Evolutionary conservation across 2,113 vertebrate genomes (phyloP), one percentile per base, ranked within the genome.

Genomic region (Apodemus sylvaticus): DNA sequence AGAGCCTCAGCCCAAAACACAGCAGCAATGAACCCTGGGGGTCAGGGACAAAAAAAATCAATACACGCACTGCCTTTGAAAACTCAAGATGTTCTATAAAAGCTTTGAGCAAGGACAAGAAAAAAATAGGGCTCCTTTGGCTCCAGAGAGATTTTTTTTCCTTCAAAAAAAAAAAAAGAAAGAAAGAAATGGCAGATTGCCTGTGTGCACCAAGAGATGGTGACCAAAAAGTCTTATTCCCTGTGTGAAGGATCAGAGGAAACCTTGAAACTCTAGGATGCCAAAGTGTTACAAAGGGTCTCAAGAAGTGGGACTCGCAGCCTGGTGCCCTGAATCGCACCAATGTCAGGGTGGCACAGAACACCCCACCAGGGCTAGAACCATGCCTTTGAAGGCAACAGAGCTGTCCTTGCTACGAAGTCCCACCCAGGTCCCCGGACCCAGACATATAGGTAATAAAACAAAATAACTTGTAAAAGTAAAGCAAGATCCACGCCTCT

Each of bases 81-180:
- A 96, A 68, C 98, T 86, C 98, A 34, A 94, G 98, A 97, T 97
- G 96, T 94, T 97, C 91, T 95, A 96, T 83, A 97, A 97, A 98
- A 98, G 97, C 97, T 98, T 98, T 97, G 97, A 97, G 97, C 94
- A 98, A 98, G 96, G 64, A 98, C 97, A 97, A 96, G 97, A 90
- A 98, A 97, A 88, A 98, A 94, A 97, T 96, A 97, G 98, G 97
- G 97, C 96, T 98, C 94, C 97, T 98, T 97, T 97, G 94, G 97
- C 96, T 97, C 96, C 91, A 79, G 93, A 97, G 97, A 95, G 36
- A 94, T 97, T 97, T 96, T 96, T 96, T 93, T 24, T 0, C 48
- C 31, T 86, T 86, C 19, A 94, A 79, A 91, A 91, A 79, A 91
- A 76, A 53, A 83, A 83, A 62, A 7, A 20, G n/a, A 68, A 90